A percentile compares a stretch with the other conserved stretches of the same genome.
Evolutionary conservation across 2,888 invertebrate species (phyloP).

Genomic region (Dyspetes luteomarginatus): DNA sequence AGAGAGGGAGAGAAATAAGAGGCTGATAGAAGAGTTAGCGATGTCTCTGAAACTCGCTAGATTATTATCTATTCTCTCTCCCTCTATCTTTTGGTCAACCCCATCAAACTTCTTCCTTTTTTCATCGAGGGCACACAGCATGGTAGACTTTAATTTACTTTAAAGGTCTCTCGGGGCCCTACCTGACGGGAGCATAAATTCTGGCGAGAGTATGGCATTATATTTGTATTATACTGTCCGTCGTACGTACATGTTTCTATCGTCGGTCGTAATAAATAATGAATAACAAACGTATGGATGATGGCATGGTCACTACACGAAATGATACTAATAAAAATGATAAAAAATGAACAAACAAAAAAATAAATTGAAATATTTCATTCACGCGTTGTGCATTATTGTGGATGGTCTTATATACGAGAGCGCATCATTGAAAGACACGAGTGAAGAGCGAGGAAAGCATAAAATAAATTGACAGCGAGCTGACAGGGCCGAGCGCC

Average conservation of each 20-base stretch:
- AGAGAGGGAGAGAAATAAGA: background rate
- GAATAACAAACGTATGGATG: slow-evolving; percentile 53
- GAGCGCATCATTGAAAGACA: slow-evolving; percentile 18
- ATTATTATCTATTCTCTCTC: slow-evolving; percentile 57
- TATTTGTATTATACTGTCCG: slow-evolving; percentile 52
- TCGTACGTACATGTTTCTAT: slow-evolving; percentile 15
- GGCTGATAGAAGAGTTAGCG: slow-evolving; percentile 40
- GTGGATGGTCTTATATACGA: background rate
- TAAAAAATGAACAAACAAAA: background rate
- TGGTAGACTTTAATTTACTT: slow-evolving; percentile 57
- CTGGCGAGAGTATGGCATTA: slow-evolving; percentile 51
- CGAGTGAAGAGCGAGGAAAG: background rate
- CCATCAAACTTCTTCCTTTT: slow-evolving; percentile 30
- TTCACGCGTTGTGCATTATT: slow-evolving; percentile 34
- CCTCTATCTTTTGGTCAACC: slow-evolving; percentile 38
- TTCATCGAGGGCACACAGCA: slow-evolving; percentile 29
- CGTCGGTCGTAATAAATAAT: slow-evolving; percentile 54
- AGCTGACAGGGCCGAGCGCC: background rate
- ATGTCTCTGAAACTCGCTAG: slow-evolving; percentile 55
- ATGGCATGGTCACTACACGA: slow-evolving; percentile 25
- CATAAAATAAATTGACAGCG: slow-evolving; percentile 36
- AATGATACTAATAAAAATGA: background rate
- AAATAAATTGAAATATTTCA: background rate
- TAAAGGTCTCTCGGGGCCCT: slow-evolving; percentile 49
- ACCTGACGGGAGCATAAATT: slow-evolving; percentile 59